Conservation (phyloP, 2,113 vertebrate genomes). For the Synodontis membranacea region DNA sequence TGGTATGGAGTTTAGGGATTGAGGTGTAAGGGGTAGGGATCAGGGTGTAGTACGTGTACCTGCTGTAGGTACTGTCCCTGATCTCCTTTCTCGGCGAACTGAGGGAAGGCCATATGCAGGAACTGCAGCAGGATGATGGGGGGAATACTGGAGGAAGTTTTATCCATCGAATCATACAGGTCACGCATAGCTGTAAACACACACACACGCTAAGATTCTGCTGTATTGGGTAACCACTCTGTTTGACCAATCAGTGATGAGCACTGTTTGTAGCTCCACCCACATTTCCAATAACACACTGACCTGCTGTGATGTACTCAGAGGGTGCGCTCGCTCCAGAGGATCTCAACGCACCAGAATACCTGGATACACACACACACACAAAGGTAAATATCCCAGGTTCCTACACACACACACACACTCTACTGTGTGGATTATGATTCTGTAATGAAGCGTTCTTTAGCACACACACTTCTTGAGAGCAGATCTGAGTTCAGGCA, state of each 20-base stretch:
- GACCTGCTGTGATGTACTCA: slow-evolving; percentile 98
- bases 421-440: not conserved
- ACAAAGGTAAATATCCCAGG: not conserved
- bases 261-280: not conserved
- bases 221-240: not conserved
- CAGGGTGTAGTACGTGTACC: no score
- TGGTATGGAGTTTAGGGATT: no score
- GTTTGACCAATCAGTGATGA: not conserved
- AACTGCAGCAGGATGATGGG: slow-evolving; percentile 98
- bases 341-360: slow-evolving; percentile 92
- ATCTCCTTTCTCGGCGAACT: slow-evolving; percentile 97
- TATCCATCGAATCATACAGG: slow-evolving; percentile 98
- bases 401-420: not conserved
- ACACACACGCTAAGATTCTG: not conserved
- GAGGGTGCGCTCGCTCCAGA: slow-evolving; percentile 92
- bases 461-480: slow-evolving; percentile 81
- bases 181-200: slow-evolving; percentile 87
- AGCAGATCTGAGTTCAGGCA: slow-evolving; percentile 93
- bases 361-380: slow-evolving; percentile 69
- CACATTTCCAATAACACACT: not conserved
- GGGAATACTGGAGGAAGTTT: slow-evolving; percentile 97
- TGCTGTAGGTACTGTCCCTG: slow-evolving; percentile 99
- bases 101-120: slow-evolving; percentile 98
- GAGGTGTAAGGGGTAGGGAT: not conserved
- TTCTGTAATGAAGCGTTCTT: not conserved